phyloP scores from a whole-genome alignment of 2,888 invertebrate species.

The Dryobotodes eremita region DNA sequence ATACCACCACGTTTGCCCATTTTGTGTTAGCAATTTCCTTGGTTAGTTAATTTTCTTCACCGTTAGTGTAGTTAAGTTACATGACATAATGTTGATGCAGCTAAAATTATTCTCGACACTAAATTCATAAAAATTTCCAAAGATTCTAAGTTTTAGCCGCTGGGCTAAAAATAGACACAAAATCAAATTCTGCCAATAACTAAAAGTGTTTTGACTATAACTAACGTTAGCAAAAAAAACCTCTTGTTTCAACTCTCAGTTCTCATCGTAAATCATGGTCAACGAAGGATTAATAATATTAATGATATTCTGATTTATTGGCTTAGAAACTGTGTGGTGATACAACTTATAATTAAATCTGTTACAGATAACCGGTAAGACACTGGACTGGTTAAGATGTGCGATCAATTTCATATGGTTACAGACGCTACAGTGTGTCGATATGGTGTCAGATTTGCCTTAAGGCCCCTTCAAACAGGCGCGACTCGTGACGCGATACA shows the following conservation, averaged over 20 bases:
- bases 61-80: not conserved
- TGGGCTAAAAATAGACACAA: conserved; percentile 30
- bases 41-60: not conserved
- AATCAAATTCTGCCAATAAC: conserved; percentile 39
- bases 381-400: conserved; percentile 23
- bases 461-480: too few species aligned
- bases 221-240: conserved; percentile 43
- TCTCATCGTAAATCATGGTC: conserved; percentile 56
- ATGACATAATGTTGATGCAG: not conserved
- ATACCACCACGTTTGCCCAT: not conserved
- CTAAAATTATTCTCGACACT: not conserved
- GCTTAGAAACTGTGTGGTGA: conserved; percentile 29
- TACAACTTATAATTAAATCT: conserved; percentile 55
- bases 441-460: not conserved
- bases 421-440: not conserved
- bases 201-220: conserved; percentile 37
- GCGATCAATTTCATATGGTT: conserved; percentile 35
- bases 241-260: conserved; percentile 19
- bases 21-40: not conserved
- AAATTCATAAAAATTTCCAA: not conserved
- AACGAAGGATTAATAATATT: conserved; percentile 53
- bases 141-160: conserved; percentile 2
- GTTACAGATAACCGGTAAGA: conserved; percentile 36
- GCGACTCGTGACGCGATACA: too few species aligned
- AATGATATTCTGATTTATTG: conserved; percentile 65